These are phyloP conservation scores for Leptoteleia sp. DNA, from an alignment of 1,140 invertebrate species.

Conservation along the genomic window DNA sequence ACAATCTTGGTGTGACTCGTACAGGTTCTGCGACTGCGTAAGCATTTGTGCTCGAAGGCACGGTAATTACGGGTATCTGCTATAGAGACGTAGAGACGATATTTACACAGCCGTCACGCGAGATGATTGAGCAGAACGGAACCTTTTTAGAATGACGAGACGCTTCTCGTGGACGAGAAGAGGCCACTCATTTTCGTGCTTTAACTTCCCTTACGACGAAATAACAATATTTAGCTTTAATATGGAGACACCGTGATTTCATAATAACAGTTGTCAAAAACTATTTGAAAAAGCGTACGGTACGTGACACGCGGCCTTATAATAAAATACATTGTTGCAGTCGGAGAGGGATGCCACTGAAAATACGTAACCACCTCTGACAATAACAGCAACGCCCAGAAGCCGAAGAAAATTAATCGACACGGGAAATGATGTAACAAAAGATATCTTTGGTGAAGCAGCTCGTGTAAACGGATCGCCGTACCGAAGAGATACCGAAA, in stretches of 20 bases:
- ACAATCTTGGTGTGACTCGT: constrained; percentile 52
- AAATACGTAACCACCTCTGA: constrained; percentile 10
- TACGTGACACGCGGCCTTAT: constrained; percentile 11
- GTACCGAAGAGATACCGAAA: constrained; percentile 50
- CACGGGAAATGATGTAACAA: constrained; percentile 36
- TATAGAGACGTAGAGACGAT: constrained; percentile 76
- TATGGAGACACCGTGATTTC: constrained; percentile 57
- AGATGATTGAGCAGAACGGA: constrained; percentile 78
- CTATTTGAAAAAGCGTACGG: constrained; percentile 35
- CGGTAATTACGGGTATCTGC: constrained; percentile 78
- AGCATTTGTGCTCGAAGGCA: constrained; percentile 74
- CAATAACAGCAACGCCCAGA: too few relatives aligned
- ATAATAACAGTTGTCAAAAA: constrained; percentile 61
- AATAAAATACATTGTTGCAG: neutral
- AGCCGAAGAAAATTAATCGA: constrained; percentile 15
- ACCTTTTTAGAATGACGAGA: constrained; percentile 73
- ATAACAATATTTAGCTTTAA: constrained; percentile 59
- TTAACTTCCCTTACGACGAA: constrained; percentile 59
- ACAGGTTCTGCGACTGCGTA: constrained; percentile 67
- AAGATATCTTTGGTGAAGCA: constrained; percentile 19
- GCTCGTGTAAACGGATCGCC: constrained; percentile 50
- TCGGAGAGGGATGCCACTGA: constrained; percentile 1
- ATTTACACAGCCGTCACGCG: constrained; percentile 79
- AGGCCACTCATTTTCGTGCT: constrained; percentile 50
- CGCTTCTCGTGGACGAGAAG: constrained; percentile 66